phyloP scores from a whole-genome alignment of 2,888 invertebrate genomes.

The Alsophila aescularia region DNA sequence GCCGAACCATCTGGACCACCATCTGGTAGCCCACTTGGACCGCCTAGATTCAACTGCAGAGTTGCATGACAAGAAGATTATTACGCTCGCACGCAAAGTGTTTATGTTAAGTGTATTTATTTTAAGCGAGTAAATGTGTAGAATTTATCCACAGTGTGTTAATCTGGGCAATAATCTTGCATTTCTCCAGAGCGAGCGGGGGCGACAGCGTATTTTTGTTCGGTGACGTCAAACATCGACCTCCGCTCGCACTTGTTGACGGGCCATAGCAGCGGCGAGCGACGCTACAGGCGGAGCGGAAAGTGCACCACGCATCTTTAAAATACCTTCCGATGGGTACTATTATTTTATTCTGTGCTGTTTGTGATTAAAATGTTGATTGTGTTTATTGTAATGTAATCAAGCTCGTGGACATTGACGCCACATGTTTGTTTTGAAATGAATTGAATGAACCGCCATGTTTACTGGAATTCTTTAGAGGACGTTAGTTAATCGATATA shows the following conservation, averaged over 20 bases:
- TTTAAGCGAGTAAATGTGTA: constrained; percentile 7
- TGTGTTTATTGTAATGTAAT: neutral
- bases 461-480: constrained; percentile 5
- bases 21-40: neutral
- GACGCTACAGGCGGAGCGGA: constrained; percentile 11
- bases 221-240: constrained; percentile 62
- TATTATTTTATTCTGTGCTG: too few species aligned
- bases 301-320: neutral
- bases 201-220: constrained; percentile 65
- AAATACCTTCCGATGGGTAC: too few species aligned
- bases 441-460: neutral
- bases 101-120: too few species aligned
- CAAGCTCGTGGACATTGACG: constrained; percentile 6
- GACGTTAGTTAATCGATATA: constrained; percentile 9
- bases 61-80: neutral
- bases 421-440: constrained; percentile 3
- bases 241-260: constrained; percentile 45
- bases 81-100: neutral
- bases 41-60: neutral
- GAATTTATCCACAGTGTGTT: constrained; percentile 3
- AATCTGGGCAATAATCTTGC: constrained; percentile 32
- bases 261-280: constrained; percentile 49
- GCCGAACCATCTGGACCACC: neutral
- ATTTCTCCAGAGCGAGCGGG: constrained; percentile 57
- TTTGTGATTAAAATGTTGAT: neutral